Base-by-base conservation (phyloP, 2,797 vertebrate species). In the Phataginus tricuspis region DNA sequence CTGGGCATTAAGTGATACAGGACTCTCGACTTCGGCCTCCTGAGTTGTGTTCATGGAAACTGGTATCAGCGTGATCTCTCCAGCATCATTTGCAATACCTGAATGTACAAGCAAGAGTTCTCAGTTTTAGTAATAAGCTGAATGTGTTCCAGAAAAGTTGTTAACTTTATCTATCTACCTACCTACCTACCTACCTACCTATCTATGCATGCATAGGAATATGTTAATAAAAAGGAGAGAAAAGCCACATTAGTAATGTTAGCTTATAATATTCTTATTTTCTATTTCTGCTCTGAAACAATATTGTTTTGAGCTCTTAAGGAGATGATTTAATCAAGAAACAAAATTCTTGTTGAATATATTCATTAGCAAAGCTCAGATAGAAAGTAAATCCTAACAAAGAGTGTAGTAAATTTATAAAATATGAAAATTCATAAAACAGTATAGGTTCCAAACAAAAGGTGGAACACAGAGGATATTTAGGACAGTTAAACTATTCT, bases 61-160 rank as follows among this genome's bases (percentile, higher is more conserved):
- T 34, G 99, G 99, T 96, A 99, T 99, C 97, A 99, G 97, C 0
- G 99, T 99, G 91, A 99, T 99, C 9, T 99, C 98, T 23, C 98
- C 98, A 83, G 97, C 55, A 12, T 99, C 99, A 49, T 93, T 98
- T 57, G 98, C 98, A 92, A 99, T 9, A 95, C 99, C 99, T 99
- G 98, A 37, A 97, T 82, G 86, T 21, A 97, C 7, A 96, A 93
- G 61, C 66, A 96, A 90, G 61, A 94, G 21, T 79, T 89, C 42
- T 94, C 29, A 92, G 74, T 95, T 77, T 94, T 59, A 95, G 80
- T 91, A 96, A 93, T 34, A 86, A 94, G 49, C 29, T 59, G 16
- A 25, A 53, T 49, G 37, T 90, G 10, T 91, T 78, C 55, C 25
- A 84, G 39, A 55, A 95, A 96, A 94, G 55, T 3, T 82, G 61